phyloP scores from a whole-genome alignment of 1,140 invertebrate species.

The Rhagoletis pomonella region DNA sequence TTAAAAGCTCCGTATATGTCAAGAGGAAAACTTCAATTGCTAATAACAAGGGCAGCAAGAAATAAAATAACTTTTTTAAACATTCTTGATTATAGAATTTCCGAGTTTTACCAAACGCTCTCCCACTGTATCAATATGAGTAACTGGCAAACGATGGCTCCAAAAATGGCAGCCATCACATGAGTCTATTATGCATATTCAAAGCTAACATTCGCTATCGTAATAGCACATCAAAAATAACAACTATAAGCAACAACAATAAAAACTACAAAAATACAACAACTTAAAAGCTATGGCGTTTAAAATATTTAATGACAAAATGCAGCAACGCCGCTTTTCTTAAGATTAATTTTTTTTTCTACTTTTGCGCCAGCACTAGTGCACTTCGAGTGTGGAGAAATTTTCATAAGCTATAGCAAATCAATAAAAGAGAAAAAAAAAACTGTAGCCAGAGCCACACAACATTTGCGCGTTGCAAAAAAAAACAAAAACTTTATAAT shows the following conservation, averaged over 20 bases:
- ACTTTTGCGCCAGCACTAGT: background rate
- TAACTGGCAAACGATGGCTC: background rate
- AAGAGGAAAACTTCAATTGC: too few relatives aligned
- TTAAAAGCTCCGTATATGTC: too few relatives aligned
- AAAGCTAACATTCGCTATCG: constrained; percentile 9
- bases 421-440: background rate
- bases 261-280: background rate
- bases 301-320: constrained; percentile 10
- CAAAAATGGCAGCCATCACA: constrained; percentile 5
- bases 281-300: background rate
- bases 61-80: too few relatives aligned
- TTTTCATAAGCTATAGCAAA: constrained; percentile 2
- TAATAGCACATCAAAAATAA: constrained; percentile 16
- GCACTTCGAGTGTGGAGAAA: background rate
- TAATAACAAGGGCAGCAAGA: too few relatives aligned
- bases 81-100: too few relatives aligned
- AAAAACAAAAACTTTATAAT: background rate
- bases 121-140: background rate
- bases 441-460: background rate
- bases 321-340: background rate
- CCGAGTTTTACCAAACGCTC: too few relatives aligned
- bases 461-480: background rate
- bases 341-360: background rate
- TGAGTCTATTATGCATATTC: background rate
- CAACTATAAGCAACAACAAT: background rate